Conservation (phyloP, 2,113 vertebrate species). For the Procavia capensis region DNA sequence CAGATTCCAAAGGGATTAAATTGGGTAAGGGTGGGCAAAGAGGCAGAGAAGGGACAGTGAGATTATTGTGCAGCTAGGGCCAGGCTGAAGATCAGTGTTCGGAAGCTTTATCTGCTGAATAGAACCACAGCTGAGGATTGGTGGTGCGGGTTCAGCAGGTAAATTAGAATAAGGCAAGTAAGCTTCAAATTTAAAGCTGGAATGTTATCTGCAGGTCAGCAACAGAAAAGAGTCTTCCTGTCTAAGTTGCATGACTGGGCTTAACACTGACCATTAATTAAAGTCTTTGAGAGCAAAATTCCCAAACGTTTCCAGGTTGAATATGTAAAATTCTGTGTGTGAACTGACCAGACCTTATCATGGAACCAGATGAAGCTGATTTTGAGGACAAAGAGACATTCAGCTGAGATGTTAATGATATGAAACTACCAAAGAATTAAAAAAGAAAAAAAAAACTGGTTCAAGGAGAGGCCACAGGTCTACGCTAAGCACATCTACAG, state of each 20-base stretch:
- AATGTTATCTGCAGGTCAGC: too few species aligned
- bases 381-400: slow-evolving; percentile 68
- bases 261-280: slow-evolving; percentile 59
- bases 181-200: neutral
- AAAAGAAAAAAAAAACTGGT: too few species aligned
- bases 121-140: neutral
- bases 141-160: neutral
- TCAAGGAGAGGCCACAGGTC: too few species aligned
- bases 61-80: neutral
- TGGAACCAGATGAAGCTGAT: slow-evolving; percentile 75
- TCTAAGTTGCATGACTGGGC: neutral
- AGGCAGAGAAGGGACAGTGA: neutral
- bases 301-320: neutral
- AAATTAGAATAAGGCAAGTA: neutral
- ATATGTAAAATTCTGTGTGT: slow-evolving; percentile 60
- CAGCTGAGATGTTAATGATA: slow-evolving; percentile 31
- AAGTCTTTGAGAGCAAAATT: slow-evolving; percentile 58
- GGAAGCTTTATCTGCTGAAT: neutral
- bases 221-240: too few species aligned
- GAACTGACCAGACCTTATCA: slow-evolving; percentile 43
- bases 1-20: neutral
- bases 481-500: too few species aligned
- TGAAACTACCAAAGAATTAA: slow-evolving; percentile 87
- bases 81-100: neutral
- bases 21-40: fast-evolving